Percentiles rank a stretch among this genome's conserved stretches.
Conservation (phyloP, 2,113 vertebrate genomes). For the Sporophila hypoxantha region DNA sequence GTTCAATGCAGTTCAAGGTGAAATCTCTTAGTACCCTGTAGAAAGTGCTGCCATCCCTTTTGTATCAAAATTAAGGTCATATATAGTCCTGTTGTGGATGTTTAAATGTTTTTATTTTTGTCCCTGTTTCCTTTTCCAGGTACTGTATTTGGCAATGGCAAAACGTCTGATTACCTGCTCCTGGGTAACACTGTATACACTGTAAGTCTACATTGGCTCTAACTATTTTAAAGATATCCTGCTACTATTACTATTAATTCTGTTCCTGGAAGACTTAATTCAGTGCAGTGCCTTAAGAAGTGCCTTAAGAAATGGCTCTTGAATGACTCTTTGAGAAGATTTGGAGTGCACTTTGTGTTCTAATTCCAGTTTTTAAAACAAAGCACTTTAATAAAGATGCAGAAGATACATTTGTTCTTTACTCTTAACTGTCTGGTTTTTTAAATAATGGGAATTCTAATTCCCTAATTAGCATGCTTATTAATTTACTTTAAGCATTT, state of each 20-base stretch:
- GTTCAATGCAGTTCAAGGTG: background rate
- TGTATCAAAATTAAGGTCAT: background rate
- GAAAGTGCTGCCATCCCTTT: background rate
- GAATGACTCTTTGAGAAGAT: background rate
- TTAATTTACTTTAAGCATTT: background rate
- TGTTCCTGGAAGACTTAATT: background rate
- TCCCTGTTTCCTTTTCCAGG: slow-evolving; percentile 71
- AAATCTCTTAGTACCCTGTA: background rate
- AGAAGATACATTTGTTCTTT: background rate
- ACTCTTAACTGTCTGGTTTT: background rate
- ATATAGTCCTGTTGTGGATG: background rate
- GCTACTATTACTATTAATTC: background rate
- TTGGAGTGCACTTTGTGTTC: background rate
- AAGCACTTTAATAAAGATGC: background rate
- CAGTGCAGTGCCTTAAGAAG: background rate
- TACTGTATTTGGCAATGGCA: slow-evolving; percentile 88
- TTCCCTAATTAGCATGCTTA: background rate
- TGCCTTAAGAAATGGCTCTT: background rate
- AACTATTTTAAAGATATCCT: background rate
- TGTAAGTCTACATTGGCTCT: slow-evolving; percentile 72
- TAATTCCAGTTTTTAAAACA: background rate
- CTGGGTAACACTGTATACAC: slow-evolving; percentile 98
- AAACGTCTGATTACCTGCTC: slow-evolving; percentile 92
- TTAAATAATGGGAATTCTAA: background rate
- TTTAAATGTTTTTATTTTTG: background rate